A percentile compares a stretch with the other conserved stretches of the same genome.
These are phyloP conservation scores for Melinaea marsaeus DNA, from an alignment of 2,888 invertebrate species.

Conservation along the genomic window DNA sequence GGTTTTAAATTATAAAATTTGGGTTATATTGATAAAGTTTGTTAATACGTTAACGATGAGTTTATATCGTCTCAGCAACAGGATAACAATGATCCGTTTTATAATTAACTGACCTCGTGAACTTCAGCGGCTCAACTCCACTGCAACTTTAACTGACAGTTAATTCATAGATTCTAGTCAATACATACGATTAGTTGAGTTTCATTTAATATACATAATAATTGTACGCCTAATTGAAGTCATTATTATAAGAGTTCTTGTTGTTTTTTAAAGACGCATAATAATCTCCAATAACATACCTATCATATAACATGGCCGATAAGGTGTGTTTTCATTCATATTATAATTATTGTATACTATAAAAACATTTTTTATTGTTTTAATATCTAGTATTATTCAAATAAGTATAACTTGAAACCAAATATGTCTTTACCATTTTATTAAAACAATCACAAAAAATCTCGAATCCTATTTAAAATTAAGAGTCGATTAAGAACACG, in stretches of 20 bases:
- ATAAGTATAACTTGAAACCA: no score
- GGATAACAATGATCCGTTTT: conserved; percentile 46
- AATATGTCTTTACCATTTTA: neutral
- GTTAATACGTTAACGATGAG: conserved; percentile 47
- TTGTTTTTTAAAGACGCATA: no score
- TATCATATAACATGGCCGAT: no score
- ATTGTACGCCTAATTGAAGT: no score
- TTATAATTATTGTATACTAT: no score
- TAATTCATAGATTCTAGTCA: neutral
- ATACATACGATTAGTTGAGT: neutral
- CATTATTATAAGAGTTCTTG: no score
- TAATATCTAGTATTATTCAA: no score
- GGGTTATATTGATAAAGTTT: conserved; percentile 43
- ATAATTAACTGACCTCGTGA: conserved; percentile 54
- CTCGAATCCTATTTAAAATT: conserved; percentile 18
- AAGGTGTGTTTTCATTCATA: no score
- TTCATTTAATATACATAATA: no score
- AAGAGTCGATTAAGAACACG: conserved; percentile 38
- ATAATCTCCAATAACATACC: no score
- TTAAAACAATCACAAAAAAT: neutral
- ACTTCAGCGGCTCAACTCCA: conserved; percentile 38
- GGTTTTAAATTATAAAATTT: conserved; percentile 13
- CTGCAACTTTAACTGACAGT: conserved; percentile 10
- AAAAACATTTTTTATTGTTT: no score
- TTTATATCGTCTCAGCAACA: conserved; percentile 45